phyloP scores from a whole-genome alignment of 2,797 vertebrate species.

The Channa striata region DNA sequence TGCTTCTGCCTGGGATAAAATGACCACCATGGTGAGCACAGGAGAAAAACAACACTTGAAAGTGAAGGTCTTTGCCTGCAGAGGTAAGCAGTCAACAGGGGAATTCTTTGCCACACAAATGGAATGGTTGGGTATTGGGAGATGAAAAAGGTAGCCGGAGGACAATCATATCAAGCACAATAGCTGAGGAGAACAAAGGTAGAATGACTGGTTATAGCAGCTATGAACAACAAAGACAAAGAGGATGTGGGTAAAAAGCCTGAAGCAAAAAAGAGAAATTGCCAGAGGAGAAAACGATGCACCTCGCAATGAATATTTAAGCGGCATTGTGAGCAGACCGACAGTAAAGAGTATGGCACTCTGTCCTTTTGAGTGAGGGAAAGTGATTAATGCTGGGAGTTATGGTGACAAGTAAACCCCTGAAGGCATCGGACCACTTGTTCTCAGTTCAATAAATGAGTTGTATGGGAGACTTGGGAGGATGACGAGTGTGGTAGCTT shows the following conservation, averaged over 20 bases:
- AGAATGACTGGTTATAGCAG: neutral
- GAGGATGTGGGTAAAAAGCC: neutral
- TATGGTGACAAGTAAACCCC: slow-evolving; percentile 10
- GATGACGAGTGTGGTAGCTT: neutral
- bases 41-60: slow-evolving; percentile 9
- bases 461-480: neutral
- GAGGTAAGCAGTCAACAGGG: neutral
- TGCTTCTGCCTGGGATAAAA: slow-evolving; percentile 8
- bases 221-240: neutral
- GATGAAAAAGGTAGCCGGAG: slow-evolving; percentile 3
- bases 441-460: slow-evolving; percentile 19
- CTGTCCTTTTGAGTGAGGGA: neutral
- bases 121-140: neutral
- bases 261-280: neutral
- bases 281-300: slow-evolving; percentile 3
- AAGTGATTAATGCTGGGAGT: slow-evolving; percentile 18
- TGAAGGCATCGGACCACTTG: neutral
- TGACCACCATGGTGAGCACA: neutral
- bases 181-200: slow-evolving; percentile 5
- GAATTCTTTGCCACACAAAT: slow-evolving; percentile 3
- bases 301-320: neutral
- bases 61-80: neutral
- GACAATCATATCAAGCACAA: neutral
- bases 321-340: neutral
- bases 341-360: neutral